These are phyloP conservation scores for Perca fluviatilis DNA, from an alignment of 2,113 vertebrate genomes.

Conservation along the genomic window DNA sequence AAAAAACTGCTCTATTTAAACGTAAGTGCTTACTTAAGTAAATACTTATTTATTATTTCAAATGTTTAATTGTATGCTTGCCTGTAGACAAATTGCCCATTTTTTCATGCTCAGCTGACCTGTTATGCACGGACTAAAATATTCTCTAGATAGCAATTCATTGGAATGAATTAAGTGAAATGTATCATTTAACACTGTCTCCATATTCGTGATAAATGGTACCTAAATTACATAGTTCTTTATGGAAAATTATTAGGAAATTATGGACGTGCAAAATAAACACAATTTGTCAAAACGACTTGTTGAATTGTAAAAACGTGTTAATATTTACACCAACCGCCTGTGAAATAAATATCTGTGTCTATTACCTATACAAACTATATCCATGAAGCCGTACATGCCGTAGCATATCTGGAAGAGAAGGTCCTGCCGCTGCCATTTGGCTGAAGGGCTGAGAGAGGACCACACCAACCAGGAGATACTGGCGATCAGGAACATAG, in stretches of 20 bases:
- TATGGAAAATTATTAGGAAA: background rate
- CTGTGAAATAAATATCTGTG: background rate
- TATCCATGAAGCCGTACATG: slow-evolving; percentile 95
- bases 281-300: background rate
- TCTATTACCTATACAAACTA: slow-evolving; percentile 91
- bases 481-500: slow-evolving; percentile 91
- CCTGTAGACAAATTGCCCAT: background rate
- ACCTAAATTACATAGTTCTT: background rate
- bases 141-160: background rate
- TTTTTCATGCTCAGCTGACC: background rate
- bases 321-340: background rate
- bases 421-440: slow-evolving; percentile 92
- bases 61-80: background rate
- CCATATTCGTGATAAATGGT: background rate
- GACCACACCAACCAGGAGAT: slow-evolving; percentile 93
- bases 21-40: background rate
- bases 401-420: slow-evolving; percentile 94
- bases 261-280: background rate
- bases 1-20: background rate
- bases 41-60: background rate
- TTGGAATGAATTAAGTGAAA: background rate
- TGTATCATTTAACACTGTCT: background rate
- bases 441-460: slow-evolving; percentile 91
- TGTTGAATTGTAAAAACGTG: background rate
- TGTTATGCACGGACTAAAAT: background rate